Evolutionary conservation across 2,888 invertebrate genomes (phyloP), one percentile per base, ranked within the genome.

Genomic region (Stomorhina lunata): DNA sequence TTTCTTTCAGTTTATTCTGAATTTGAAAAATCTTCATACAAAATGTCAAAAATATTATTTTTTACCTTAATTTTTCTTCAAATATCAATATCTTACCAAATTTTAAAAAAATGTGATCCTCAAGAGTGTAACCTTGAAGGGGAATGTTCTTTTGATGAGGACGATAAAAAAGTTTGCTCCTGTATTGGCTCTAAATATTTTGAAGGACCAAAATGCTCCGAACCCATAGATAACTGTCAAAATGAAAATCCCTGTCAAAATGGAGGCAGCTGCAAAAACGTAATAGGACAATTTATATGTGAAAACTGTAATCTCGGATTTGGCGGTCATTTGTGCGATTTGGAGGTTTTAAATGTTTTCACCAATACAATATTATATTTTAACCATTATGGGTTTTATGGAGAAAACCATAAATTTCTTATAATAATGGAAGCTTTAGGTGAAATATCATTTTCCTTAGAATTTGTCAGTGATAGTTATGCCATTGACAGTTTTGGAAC

Each of bases 61-160:
- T 32, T 66, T 34, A 27, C 4, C 5, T 3, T 66, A 15, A 37
- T 48, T 10, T 37, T 48, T 6, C 5, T 59, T 2, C 5, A 57
- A n/a, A 37, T 57, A 1, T 0, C 1, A 10, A 3, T 37, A 4
- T 2, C 25, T 0, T 0, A 37, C 0, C 25, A 34, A 57, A 45
- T 69, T 9, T 4, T 10, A 4, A 22, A 77, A 27, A 27, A 10
- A 3, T 85, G 87, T 48, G 50, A 84, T 53, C 76, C 76, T 43
- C 69, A 75, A 0, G 37, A 79, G 7, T 87, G 87, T 53, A 86
- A 86, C 45, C 20, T 84, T 17, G 86, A 86, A 59, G 85, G 86
- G 1, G 66, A 65, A 5, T 87, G 87, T 45, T 10, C 27, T 0
- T 25, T n/a, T 6, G 15, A 84, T 0, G 12, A 79, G 0, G 50